Percentiles rank a stretch among this genome's conserved stretches.
These are phyloP conservation scores for Sciurus carolinensis DNA, from an alignment of 2,797 vertebrate species.

Conservation along the genomic window DNA sequence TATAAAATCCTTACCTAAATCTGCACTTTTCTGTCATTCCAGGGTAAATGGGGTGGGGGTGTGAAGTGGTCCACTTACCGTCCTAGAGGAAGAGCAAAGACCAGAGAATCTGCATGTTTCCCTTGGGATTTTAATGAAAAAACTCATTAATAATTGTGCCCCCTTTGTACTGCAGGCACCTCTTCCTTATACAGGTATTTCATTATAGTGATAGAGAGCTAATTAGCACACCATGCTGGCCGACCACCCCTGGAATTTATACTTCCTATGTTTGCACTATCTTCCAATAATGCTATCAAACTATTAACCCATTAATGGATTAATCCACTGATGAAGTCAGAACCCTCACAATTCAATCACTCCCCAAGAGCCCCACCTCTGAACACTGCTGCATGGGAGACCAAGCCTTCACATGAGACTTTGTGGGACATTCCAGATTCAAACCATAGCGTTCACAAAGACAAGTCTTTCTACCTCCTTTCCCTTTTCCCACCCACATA, in stretches of 20 bases:
- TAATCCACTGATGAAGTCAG: no score
- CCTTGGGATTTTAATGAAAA: not conserved
- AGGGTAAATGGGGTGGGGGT: not conserved
- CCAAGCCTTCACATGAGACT: no score
- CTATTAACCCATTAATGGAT: no score
- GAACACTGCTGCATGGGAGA: no score
- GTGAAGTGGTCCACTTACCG: not conserved
- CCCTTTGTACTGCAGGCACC: not conserved
- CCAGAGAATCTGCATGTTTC: not conserved
- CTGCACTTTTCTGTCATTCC: not conserved
- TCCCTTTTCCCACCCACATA: not conserved
- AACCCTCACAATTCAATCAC: no score
- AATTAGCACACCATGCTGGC: no score
- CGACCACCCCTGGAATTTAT: no score
- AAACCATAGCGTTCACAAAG: not conserved
- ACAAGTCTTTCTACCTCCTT: not conserved
- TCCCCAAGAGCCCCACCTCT: no score
- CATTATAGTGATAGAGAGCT: no score
- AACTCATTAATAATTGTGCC: not conserved
- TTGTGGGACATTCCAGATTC: no score
- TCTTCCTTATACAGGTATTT: not conserved
- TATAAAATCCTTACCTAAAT: not conserved
- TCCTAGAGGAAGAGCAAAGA: not conserved
- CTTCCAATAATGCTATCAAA: no score
- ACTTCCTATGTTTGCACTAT: no score